These are phyloP conservation scores for Rhinoraja longicauda DNA, from an alignment of 2,797 vertebrate species.

Conservation along the genomic window DNA sequence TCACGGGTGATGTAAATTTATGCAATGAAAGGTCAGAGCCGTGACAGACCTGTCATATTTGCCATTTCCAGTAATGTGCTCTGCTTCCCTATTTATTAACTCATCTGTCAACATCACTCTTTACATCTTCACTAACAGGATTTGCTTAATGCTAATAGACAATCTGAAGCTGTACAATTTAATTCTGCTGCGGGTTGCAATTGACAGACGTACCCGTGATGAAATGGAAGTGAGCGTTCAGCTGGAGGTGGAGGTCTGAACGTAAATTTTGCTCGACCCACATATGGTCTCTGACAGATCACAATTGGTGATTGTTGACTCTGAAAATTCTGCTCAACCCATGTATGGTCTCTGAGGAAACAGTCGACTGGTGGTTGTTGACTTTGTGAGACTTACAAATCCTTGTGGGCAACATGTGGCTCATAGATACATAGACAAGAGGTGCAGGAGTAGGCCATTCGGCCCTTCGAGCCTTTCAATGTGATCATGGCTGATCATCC, in stretches of 20 bases:
- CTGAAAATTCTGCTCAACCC: neutral
- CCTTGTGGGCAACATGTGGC: neutral
- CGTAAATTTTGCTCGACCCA: neutral
- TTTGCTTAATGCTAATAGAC: neutral
- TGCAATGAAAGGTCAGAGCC: neutral
- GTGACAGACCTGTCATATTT: slow-evolving; percentile 18
- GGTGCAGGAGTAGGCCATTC: too few species aligned
- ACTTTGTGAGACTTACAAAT: neutral
- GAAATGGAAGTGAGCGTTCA: neutral
- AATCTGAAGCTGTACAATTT: neutral
- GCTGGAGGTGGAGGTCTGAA: neutral
- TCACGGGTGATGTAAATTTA: slow-evolving; percentile 6
- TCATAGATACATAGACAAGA: too few species aligned
- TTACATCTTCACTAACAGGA: neutral
- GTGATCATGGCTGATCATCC: too few species aligned
- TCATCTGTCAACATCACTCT: slow-evolving; percentile 29
- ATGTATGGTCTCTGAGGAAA: neutral
- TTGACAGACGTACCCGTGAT: neutral
- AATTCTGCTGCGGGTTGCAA: neutral
- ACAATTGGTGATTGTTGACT: neutral
- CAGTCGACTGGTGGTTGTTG: neutral
- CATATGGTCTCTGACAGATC: neutral
- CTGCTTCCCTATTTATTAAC: neutral
- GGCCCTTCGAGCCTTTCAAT: too few species aligned
- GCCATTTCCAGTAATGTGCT: neutral